Percentiles rank a stretch among this genome's conserved stretches.
Conservation (phyloP, 1,140 invertebrate genomes). For the Saxidomus purpurata region DNA sequence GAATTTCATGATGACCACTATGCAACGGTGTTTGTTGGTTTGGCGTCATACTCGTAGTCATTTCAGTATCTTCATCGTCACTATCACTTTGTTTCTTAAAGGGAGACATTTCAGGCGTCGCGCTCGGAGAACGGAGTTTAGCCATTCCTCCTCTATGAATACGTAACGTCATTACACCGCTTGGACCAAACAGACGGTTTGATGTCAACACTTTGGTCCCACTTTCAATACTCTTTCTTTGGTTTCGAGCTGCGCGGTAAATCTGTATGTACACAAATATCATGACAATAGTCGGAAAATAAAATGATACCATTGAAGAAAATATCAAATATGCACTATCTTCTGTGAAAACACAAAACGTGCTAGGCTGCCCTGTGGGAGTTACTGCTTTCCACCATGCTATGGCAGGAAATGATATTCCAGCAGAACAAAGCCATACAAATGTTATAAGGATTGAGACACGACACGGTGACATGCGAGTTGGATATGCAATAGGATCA, state of each 20-base stretch:
- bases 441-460: constrained; percentile 95
- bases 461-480: constrained; percentile 95
- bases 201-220: constrained; percentile 79
- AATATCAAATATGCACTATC: constrained; percentile 87
- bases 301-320: constrained; percentile 87
- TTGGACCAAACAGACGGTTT: constrained; percentile 74
- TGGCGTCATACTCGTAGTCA: constrained; percentile 56
- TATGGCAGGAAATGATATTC: constrained; percentile 98
- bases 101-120: constrained; percentile 1
- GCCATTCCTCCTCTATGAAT: constrained; percentile 82
- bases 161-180: constrained; percentile 83
- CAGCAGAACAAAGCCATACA: constrained; percentile 96
- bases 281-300: constrained; percentile 87
- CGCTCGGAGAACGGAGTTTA: constrained; percentile 56
- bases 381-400: constrained; percentile 92
- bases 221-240: constrained; percentile 81
- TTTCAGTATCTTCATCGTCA: constrained; percentile 24
- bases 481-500: constrained; percentile 98
- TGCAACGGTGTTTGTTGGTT: constrained; percentile 72
- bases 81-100: constrained; percentile 60
- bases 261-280: constrained; percentile 87
- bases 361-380: constrained; percentile 69
- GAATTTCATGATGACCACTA: constrained; percentile 51
- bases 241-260: constrained; percentile 82
- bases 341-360: constrained; percentile 86